Conservation (phyloP, 1,140 invertebrate species). For the Chlorops oryzae region DNA sequence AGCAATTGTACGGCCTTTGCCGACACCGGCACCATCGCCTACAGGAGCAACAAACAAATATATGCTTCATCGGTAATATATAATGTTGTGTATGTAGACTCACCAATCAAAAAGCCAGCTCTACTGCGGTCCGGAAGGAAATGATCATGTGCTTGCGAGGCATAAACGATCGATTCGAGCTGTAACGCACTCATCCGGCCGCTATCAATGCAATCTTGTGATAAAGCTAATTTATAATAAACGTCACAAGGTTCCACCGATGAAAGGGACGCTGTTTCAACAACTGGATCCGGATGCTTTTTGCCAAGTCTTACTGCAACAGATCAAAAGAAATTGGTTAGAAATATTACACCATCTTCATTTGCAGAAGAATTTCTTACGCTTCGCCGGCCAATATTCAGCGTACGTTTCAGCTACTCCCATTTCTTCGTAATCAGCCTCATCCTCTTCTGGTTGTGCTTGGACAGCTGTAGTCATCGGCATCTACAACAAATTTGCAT, state of each 20-base stretch:
- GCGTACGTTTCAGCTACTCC: slow-evolving; percentile 96
- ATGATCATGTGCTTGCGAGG: slow-evolving; percentile 93
- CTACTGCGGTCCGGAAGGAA: slow-evolving; percentile 82
- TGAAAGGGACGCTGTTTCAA: slow-evolving; percentile 95
- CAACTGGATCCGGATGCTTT: slow-evolving; percentile 98
- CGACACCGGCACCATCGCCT: slow-evolving; percentile 98
- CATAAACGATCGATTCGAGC: slow-evolving; percentile 93
- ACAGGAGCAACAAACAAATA: slow-evolving; percentile 6
- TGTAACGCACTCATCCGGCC: slow-evolving; percentile 91
- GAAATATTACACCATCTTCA: not conserved
- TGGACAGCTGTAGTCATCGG: not conserved
- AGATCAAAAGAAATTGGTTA: slow-evolving; percentile 14
- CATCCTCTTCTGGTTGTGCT: slow-evolving; percentile 64
- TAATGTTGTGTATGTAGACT: no score
- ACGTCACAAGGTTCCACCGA: slow-evolving; percentile 94
- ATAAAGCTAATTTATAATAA: slow-evolving; percentile 81
- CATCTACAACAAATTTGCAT: slow-evolving; percentile 4
- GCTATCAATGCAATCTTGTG: slow-evolving; percentile 75
- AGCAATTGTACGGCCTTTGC: slow-evolving; percentile 97
- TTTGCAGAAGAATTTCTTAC: slow-evolving; percentile 50
- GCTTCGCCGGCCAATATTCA: slow-evolving; percentile 95
- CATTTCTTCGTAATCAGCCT: slow-evolving; percentile 93
- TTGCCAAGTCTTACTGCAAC: slow-evolving; percentile 81
- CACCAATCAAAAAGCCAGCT: slow-evolving; percentile 92
- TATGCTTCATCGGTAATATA: not conserved